A percentile compares a stretch with the other conserved stretches of the same genome.
Conservation (phyloP, 1,140 invertebrate species). For the Bilobella aurantiaca region DNA sequence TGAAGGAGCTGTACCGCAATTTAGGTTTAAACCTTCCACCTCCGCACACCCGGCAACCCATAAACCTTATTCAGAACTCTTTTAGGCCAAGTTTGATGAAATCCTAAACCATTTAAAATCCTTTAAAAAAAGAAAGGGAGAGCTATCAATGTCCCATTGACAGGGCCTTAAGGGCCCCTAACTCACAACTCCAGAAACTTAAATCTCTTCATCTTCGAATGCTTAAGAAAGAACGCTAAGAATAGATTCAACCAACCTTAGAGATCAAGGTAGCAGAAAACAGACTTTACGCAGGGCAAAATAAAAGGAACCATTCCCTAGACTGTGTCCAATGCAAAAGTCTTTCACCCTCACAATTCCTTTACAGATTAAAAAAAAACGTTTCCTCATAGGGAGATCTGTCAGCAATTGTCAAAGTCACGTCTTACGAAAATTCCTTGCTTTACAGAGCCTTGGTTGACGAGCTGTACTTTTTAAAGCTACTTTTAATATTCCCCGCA, state of each 20-base stretch:
- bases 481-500: neutral
- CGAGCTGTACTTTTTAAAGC: neutral
- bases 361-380: neutral
- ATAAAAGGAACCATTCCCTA: neutral
- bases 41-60: neutral
- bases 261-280: neutral
- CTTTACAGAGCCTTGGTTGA: neutral
- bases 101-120: neutral
- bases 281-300: neutral
- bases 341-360: neutral
- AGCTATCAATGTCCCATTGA: neutral
- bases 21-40: neutral
- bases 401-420: conserved; percentile 6
- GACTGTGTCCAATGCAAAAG: neutral
- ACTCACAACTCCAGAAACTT: neutral
- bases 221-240: neutral
- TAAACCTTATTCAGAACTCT: neutral
- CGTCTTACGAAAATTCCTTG: neutral
- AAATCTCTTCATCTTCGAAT: neutral
- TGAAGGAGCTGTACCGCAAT: neutral
- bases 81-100: neutral
- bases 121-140: neutral
- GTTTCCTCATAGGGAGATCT: neutral
- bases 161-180: neutral
- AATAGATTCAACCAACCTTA: neutral